Evolutionary conservation across 2,888 invertebrate genomes (phyloP).

Genomic region (Xestobium rufovillosum): DNA sequence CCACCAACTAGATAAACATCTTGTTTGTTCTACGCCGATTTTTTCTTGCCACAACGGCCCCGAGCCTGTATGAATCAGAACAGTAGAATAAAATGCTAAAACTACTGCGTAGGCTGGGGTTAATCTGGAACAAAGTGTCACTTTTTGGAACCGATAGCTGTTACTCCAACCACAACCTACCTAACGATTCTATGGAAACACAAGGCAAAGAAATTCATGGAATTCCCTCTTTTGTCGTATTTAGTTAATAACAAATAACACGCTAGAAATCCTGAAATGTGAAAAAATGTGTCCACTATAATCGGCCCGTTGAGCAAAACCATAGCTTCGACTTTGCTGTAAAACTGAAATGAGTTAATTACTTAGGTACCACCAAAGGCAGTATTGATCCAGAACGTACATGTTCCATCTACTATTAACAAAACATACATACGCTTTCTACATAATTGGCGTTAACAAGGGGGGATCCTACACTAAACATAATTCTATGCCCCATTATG

Average conservation of each 20-base stretch:
- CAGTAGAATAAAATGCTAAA: slow-evolving; percentile 64
- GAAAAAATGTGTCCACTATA: slow-evolving; percentile 60
- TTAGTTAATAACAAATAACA: slow-evolving; percentile 57
- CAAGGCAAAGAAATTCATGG: slow-evolving; percentile 52
- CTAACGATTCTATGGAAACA: slow-evolving; percentile 59
- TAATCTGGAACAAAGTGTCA: slow-evolving; percentile 45
- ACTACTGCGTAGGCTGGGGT: slow-evolving; percentile 66
- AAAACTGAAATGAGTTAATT: slow-evolving; percentile 28
- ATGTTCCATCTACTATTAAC: too few species aligned
- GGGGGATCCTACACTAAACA: slow-evolving; percentile 34
- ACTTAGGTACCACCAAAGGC: too few species aligned
- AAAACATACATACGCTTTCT: slow-evolving; percentile 27
- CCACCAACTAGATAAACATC: slow-evolving; percentile 63
- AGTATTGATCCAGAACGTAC: not conserved
- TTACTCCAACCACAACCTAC: slow-evolving; percentile 35
- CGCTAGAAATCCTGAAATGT: slow-evolving; percentile 62
- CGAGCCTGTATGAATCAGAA: slow-evolving; percentile 58
- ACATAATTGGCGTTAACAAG: slow-evolving; percentile 31
- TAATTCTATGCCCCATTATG: slow-evolving; percentile 33
- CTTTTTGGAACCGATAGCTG: slow-evolving; percentile 4
- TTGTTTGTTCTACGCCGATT: slow-evolving; percentile 44
- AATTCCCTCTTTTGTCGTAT: slow-evolving; percentile 53
- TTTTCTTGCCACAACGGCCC: slow-evolving; percentile 66
- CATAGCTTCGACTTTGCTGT: slow-evolving; percentile 29
- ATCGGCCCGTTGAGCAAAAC: slow-evolving; percentile 59